Evolutionary conservation across 2,113 vertebrate genomes (phyloP), one percentile per base, ranked within the genome.

Genomic region (Scomber colias): DNA sequence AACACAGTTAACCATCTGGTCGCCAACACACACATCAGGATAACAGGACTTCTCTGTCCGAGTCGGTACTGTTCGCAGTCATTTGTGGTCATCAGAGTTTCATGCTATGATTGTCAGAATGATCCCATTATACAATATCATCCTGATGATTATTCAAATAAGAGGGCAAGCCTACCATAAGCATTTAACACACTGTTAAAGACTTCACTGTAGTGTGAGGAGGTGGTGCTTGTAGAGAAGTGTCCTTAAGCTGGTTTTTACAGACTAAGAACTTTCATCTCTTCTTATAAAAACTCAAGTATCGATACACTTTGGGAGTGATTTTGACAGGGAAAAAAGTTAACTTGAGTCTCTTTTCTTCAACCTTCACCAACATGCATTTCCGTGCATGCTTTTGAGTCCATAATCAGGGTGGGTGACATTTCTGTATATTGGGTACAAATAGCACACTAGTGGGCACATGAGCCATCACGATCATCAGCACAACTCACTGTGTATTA

Each of bases 121-220:
- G 24, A 27, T 67, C 62, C 65, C 3, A 8, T 55, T 16, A 8
- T 3, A 67, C 55, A 82, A 67, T 49, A 50, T 53, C 13, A 76
- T 61, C 59, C 56, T 59, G 56, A 69, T 62, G 44, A 74, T 59
- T 71, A 86, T 75, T 84, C 27, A 84, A 90, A 88, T 71, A 30
- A 77, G 61, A 86, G 80, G 81, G 35, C 86, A 86, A 88, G 77
- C 55, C 54, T 60, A 27, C 3, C 24, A 84, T 64, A 57, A 56
- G 48, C 49, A 66, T 68, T 50, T 56, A 77, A 71, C 13, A 54
- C 76, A 27, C 24, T 49, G 30, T 40, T 66, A 31, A 45, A 82
- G 19, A 56, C 62, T 2, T n/a, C 44, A 17, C 11, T 66, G 2
- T 27, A 27, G 24, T 27, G 24, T 27, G 19, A 57, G 21, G 2